Conservation (phyloP, 2,113 vertebrate species). For the Felis catus region F.catus_Fca126_mat1.0 CM031411.1:7008001-7008500, state of each 20-base stretch:
- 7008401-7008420: fast-evolving
- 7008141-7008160: background rate
- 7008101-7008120: background rate
- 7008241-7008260: too few relatives aligned
- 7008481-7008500: fast-evolving
- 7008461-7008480: background rate
- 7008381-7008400: fast-evolving
- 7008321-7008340: too few relatives aligned
- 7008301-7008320: too few relatives aligned
- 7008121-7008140: background rate
- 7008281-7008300: too few relatives aligned
- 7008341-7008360: too few relatives aligned
- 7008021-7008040: background rate
- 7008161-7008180: background rate
- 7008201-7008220: background rate
- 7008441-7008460: background rate
- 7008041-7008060: background rate
- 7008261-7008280: too few relatives aligned
- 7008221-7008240: too few relatives aligned
- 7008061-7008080: fast-evolving
- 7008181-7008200: background rate
- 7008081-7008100: background rate
- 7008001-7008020: background rate
- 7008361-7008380: background rate
- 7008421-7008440: fast-evolving